Conservation (phyloP, 2,113 vertebrate genomes). For the Siniperca chuatsi region DNA sequence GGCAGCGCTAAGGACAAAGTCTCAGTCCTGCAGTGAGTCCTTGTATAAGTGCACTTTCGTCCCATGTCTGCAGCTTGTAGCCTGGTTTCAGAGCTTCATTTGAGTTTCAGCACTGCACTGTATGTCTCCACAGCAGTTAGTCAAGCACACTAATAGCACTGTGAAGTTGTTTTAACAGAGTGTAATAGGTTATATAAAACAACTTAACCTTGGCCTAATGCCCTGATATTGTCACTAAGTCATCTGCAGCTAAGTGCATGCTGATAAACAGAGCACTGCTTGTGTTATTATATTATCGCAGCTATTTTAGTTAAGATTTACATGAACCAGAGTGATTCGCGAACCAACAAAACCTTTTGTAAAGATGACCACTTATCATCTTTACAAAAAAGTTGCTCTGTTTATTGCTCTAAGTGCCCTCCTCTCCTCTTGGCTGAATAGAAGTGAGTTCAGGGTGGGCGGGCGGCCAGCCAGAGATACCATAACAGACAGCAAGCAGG, state of each 20-base stretch:
- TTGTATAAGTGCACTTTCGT: background rate
- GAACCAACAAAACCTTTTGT: slow-evolving; percentile 17
- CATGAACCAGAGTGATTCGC: background rate
- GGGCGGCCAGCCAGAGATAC: slow-evolving; percentile 12
- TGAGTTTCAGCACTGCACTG: background rate
- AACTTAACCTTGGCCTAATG: slow-evolving; percentile 41
- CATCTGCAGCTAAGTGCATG: slow-evolving; percentile 51
- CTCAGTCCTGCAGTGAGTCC: background rate
- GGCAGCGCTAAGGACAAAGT: background rate
- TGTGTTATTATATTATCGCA: slow-evolving; percentile 26
- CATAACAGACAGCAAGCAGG: slow-evolving; percentile 52
- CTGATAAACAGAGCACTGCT: slow-evolving; percentile 38
- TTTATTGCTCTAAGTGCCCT: slow-evolving; percentile 38
- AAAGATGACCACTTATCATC: slow-evolving; percentile 1
- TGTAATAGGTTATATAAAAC: slow-evolving; percentile 44
- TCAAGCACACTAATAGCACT: slow-evolving; percentile 5
- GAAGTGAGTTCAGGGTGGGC: background rate
- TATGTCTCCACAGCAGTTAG: slow-evolving; percentile 9
- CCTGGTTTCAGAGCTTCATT: background rate
- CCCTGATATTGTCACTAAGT: slow-evolving; percentile 30
- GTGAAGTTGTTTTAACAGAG: slow-evolving; percentile 26
- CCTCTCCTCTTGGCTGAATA: slow-evolving; percentile 14
- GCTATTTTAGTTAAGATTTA: slow-evolving; percentile 5
- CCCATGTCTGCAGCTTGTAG: background rate
- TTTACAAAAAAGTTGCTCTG: background rate